Percentiles rank a stretch among this genome's conserved stretches.
Evolutionary conservation across 2,888 invertebrate genomes (phyloP).

Genomic region (Catocala fraxini): DNA sequence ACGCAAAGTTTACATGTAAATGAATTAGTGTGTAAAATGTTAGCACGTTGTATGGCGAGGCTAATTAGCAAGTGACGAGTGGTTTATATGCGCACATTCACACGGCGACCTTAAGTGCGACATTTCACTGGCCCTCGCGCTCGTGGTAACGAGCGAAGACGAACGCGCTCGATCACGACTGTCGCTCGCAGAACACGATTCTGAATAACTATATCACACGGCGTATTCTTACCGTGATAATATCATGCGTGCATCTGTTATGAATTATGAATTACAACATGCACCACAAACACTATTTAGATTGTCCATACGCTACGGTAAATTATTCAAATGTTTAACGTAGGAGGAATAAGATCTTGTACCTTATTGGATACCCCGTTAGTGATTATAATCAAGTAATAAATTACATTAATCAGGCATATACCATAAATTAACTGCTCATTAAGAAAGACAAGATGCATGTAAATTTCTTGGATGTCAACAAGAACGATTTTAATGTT

Average conservation of each 20-base stretch:
- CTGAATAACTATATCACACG: slow-evolving; percentile 15
- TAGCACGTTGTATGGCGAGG: slow-evolving; percentile 13
- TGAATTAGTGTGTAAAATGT: slow-evolving; percentile 26
- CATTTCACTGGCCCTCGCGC: slow-evolving; percentile 42
- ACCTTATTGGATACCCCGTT: neutral
- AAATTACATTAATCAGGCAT: slow-evolving; percentile 5
- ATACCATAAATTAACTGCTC: slow-evolving; percentile 15
- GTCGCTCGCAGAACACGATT: slow-evolving; percentile 13
- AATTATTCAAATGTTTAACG: slow-evolving; percentile 3
- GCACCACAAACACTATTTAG: neutral
- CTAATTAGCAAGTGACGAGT: slow-evolving; percentile 37
- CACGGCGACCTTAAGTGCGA: slow-evolving; percentile 40
- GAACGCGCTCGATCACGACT: slow-evolving; percentile 21
- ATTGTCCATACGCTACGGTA: neutral
- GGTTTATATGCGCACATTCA: slow-evolving; percentile 25
- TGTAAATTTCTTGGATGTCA: slow-evolving; percentile 15
- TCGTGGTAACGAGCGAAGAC: slow-evolving; percentile 30
- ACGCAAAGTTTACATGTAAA: slow-evolving; percentile 29
- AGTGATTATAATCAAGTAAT: slow-evolving; percentile 8
- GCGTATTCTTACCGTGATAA: slow-evolving; percentile 18
- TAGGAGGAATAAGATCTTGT: neutral
- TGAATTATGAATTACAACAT: slow-evolving; percentile 9
- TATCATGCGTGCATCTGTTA: slow-evolving; percentile 14
- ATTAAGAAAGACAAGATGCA: slow-evolving; percentile 21
- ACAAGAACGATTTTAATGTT: slow-evolving; percentile 9